Evolutionary conservation across 2,113 vertebrate species (phyloP).

Genomic region (Peromyscus californicus): DNA sequence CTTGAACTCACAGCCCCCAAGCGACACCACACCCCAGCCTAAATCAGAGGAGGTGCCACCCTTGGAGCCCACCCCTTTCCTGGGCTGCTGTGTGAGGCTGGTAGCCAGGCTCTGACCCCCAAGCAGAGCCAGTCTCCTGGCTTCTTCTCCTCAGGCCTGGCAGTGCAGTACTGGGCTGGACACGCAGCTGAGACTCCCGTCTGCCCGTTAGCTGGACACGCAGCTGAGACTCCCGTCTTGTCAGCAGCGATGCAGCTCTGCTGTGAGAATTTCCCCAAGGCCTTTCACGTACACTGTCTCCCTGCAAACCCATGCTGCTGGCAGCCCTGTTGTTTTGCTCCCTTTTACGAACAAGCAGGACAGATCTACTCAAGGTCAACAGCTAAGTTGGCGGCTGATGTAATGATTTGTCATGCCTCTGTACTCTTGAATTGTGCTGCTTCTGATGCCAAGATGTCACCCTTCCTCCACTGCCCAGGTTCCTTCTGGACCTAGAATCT

Average conservation of each 20-base stretch:
- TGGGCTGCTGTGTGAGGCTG: not conserved
- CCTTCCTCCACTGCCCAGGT: not conserved
- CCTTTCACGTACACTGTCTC: not conserved
- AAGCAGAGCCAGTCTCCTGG: not conserved
- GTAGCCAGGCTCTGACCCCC: not conserved
- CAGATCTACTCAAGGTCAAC: slow-evolving; percentile 50
- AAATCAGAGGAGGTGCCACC: not conserved
- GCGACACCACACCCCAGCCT: not conserved
- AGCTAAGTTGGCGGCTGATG: slow-evolving; percentile 33
- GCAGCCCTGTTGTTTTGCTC: slow-evolving; percentile 17
- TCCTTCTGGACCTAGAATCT: not conserved
- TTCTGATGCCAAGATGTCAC: not conserved
- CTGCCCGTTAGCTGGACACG: too few relatives aligned
- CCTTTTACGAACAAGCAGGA: not conserved
- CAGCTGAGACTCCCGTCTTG: too few relatives aligned
- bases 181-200: too few relatives aligned
- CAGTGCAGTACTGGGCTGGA: not conserved
- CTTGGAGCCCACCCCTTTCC: not conserved
- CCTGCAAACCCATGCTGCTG: not conserved
- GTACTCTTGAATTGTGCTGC: not conserved
- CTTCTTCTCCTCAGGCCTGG: not conserved
- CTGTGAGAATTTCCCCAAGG: not conserved
- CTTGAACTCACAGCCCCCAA: not conserved
- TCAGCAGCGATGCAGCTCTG: not conserved
- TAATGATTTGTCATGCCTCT: slow-evolving; percentile 31